phyloP scores from a whole-genome alignment of 2,888 invertebrate species.

The Xestobium rufovillosum region DNA sequence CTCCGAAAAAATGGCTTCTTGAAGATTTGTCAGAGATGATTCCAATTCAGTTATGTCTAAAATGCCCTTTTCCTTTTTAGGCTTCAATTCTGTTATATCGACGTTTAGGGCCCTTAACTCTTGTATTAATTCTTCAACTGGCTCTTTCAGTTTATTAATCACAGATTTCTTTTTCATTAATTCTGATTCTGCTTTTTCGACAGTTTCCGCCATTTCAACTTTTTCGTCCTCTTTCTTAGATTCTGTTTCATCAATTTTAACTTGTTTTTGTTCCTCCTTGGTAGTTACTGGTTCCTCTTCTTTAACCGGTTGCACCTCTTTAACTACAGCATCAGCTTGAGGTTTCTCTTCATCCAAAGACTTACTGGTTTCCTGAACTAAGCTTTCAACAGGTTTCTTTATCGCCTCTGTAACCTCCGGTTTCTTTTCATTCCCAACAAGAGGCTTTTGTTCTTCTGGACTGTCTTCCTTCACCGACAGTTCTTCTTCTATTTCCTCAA shows the following conservation, averaged over 20 bases:
- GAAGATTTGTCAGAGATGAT: too few species aligned
- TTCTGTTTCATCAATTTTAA: not conserved
- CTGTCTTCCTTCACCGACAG: too few species aligned
- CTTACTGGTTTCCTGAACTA: too few species aligned
- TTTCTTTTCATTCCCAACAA: too few species aligned
- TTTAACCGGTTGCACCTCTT: too few species aligned
- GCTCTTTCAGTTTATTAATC: not conserved
- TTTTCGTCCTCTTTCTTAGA: too few species aligned
- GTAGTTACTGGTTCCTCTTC: not conserved
- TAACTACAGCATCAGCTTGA: not conserved
- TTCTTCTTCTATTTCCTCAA: too few species aligned
- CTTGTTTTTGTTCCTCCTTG: not conserved
- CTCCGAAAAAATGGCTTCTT: too few species aligned
- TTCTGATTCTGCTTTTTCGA: conserved; percentile 3
- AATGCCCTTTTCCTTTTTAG: not conserved
- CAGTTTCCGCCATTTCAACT: conserved; percentile 1
- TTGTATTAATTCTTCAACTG: not conserved
- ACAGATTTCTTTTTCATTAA: too few species aligned
- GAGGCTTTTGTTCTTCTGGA: not conserved
- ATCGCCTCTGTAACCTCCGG: too few species aligned
- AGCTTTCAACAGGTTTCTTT: too few species aligned
- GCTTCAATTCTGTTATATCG: not conserved
- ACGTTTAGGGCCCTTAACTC: not conserved
- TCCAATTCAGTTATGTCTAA: too few species aligned
- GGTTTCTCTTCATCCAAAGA: not conserved